Evolutionary conservation across 2,888 invertebrate genomes (phyloP).

Genomic region (Lycia hirtaria): DNA sequence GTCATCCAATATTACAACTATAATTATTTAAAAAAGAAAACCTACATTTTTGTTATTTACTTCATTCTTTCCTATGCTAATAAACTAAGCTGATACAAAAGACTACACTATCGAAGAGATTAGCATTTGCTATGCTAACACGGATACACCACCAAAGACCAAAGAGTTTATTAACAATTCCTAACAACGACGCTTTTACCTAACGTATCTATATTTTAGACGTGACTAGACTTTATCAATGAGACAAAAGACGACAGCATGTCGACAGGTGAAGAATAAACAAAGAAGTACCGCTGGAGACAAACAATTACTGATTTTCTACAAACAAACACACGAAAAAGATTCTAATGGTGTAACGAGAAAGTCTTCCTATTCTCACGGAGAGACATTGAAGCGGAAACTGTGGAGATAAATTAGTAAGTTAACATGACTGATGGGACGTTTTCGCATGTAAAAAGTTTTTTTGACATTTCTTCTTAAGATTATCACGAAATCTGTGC

Average conservation of each 20-base stretch:
- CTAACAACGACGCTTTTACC: conserved; percentile 11
- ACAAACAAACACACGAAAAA: conserved; percentile 54
- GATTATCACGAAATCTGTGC: conserved; percentile 23
- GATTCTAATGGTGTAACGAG: conserved; percentile 54
- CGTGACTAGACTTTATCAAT: conserved; percentile 22
- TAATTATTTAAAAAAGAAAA: too few relatives aligned
- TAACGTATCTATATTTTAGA: conserved; percentile 5
- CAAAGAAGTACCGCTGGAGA: conserved; percentile 41
- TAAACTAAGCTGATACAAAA: background rate
- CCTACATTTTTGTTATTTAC: too few relatives aligned
- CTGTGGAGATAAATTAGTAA: conserved; percentile 32
- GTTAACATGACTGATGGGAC: conserved; percentile 32
- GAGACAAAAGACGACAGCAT: conserved; percentile 25
- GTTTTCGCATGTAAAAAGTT: conserved; percentile 24
- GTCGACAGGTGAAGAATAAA: conserved; percentile 27
- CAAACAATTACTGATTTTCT: conserved; percentile 39
- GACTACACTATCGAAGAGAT: background rate
- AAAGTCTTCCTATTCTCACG: conserved; percentile 76
- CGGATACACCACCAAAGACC: background rate
- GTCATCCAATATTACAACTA: too few relatives aligned
- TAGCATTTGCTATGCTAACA: background rate
- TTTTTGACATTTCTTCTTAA: background rate
- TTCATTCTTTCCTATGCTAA: too few relatives aligned
- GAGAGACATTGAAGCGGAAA: conserved; percentile 58
- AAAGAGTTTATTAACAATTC: conserved; percentile 3